Percentiles rank a stretch among this genome's conserved stretches.
These are phyloP conservation scores for Cephus nigrinus DNA, from an alignment of 2,888 invertebrate genomes.

Conservation along the genomic window DNA sequence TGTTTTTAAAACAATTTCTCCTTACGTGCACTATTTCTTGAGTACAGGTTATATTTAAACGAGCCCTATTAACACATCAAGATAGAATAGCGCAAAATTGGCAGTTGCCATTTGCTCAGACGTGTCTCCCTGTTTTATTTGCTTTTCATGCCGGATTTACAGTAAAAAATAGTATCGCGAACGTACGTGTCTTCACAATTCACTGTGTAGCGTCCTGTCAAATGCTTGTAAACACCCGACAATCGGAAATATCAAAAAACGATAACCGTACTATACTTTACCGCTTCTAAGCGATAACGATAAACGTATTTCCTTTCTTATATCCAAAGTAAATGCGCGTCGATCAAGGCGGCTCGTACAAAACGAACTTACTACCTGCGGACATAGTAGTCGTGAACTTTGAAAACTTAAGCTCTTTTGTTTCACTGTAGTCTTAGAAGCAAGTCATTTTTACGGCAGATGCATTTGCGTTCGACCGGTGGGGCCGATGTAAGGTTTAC, in stretches of 20 bases:
- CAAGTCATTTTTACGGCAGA: background rate
- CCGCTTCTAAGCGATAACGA: background rate
- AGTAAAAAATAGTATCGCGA: background rate
- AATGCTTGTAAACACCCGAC: background rate
- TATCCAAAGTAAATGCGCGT: background rate
- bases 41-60: constrained; percentile 4
- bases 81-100: background rate
- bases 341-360: background rate
- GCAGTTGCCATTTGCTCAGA: background rate
- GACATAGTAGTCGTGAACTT: background rate
- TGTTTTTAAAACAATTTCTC: constrained; percentile 48
- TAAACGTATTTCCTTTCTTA: background rate
- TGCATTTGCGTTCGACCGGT: background rate
- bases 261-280: background rate
- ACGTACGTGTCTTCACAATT: background rate
- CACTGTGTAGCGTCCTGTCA: background rate
- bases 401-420: background rate
- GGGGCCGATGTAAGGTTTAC: background rate
- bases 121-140: background rate
- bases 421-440: background rate
- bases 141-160: background rate
- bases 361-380: background rate
- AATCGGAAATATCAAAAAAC: background rate
- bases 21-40: constrained; percentile 17
- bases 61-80: background rate